Percentiles rank a stretch among this genome's conserved stretches.
Conservation (phyloP, 2,113 vertebrate genomes). For the Heloderma charlesbogerti region DNA sequence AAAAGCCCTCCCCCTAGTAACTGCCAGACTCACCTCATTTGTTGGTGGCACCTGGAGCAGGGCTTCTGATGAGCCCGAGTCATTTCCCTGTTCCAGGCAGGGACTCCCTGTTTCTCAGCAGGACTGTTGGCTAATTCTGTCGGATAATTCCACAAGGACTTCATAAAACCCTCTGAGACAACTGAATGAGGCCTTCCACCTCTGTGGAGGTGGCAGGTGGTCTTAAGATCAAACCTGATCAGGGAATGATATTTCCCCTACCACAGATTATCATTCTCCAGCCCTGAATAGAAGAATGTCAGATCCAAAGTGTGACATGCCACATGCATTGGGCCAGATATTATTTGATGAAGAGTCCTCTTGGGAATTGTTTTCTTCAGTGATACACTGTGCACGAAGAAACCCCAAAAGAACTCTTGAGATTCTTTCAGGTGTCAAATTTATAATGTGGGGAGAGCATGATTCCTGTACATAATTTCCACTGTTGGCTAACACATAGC, state of each 20-base stretch:
- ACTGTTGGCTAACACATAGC: neutral
- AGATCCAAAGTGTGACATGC: neutral
- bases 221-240: neutral
- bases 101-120: neutral
- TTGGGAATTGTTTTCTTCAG: neutral
- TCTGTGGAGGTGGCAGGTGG: neutral
- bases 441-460: neutral
- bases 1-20: neutral
- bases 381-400: neutral
- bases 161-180: neutral
- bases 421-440: conserved; percentile 16
- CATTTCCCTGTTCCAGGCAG: neutral
- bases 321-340: neutral
- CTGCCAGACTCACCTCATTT: neutral
- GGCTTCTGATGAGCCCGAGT: neutral
- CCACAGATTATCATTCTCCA: neutral
- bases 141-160: neutral
- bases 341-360: neutral
- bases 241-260: neutral
- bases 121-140: neutral
- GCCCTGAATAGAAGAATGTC: neutral
- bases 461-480: neutral
- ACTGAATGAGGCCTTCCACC: neutral
- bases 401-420: neutral
- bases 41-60: neutral